Percentiles rank a stretch among this genome's conserved stretches.
Conservation (phyloP, 2,888 invertebrate species). For the Drosophila dives region DNA sequence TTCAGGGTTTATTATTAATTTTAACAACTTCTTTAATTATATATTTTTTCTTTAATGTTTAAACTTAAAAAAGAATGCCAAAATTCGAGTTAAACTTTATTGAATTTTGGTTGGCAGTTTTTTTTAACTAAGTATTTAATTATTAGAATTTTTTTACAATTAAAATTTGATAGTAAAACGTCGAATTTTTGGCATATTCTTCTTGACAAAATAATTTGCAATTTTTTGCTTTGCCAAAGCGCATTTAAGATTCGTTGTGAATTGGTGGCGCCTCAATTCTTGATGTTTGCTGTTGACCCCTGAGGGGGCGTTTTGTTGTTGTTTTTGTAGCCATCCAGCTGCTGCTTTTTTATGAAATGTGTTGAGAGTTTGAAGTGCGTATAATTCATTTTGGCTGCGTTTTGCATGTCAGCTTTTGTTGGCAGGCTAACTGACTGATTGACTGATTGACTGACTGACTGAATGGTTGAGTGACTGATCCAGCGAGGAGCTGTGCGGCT, state of each 20-base stretch:
- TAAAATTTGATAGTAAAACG: not conserved
- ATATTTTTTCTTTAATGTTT: not conserved
- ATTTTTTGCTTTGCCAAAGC: constrained; percentile 38
- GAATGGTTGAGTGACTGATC: constrained; percentile 32
- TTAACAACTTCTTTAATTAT: not conserved
- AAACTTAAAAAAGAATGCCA: too few species aligned
- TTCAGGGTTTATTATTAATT: not conserved
- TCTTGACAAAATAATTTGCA: not conserved
- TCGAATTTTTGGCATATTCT: not conserved
- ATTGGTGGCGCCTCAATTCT: constrained; percentile 32
- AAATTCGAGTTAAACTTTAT: not conserved
- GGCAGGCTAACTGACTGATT: constrained; percentile 35
- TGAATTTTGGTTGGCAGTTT: not conserved
- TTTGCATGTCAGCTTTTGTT: constrained; percentile 43
- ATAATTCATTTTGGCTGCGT: constrained; percentile 69
- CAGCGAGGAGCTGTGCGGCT: constrained; percentile 34
- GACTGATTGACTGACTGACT: constrained; percentile 34
- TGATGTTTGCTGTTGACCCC: constrained; percentile 25
- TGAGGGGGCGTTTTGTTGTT: constrained; percentile 15
- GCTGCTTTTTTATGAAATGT: constrained; percentile 53
- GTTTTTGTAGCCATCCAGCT: not conserved
- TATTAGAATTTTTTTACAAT: not conserved
- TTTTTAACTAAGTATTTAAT: not conserved
- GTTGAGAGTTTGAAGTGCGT: constrained; percentile 74
- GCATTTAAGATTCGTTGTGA: constrained; percentile 45